Evolutionary conservation across 37 sponge, comb jelly and placozoan species (phyloP).

Genomic region (Cliona cf. orientalis): DNA sequence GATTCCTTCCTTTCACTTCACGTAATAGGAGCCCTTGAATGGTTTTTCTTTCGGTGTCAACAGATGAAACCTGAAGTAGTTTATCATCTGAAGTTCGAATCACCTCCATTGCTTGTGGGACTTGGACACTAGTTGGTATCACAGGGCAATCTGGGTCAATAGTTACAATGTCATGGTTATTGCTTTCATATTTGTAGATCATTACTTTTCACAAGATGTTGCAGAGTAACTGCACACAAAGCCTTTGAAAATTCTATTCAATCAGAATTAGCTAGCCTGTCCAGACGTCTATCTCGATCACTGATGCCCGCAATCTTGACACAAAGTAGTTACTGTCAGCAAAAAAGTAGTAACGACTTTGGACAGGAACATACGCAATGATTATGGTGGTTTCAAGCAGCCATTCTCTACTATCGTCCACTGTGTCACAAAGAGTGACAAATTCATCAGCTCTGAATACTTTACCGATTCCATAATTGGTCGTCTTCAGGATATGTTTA

Average conservation of each 20-base stretch:
- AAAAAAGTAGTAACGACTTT: background rate
- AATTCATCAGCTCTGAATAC: background rate
- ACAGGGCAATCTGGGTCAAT: no score
- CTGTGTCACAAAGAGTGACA: background rate
- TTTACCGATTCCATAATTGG: background rate
- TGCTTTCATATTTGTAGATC: no score
- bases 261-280: background rate
- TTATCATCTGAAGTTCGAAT: no score
- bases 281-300: background rate
- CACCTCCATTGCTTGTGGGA: no score
- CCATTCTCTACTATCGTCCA: slow-evolving; percentile 11
- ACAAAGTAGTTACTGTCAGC: slow-evolving; percentile 23
- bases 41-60: no score
- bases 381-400: slow-evolving; percentile 5
- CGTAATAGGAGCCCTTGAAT: no score
- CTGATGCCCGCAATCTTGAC: background rate
- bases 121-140: no score
- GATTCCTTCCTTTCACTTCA: no score
- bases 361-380: slow-evolving; percentile 28
- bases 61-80: no score
- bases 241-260: background rate
- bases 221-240: background rate
- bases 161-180: no score
- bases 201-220: background rate
- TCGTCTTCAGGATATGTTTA: background rate